A percentile compares a stretch with the other conserved stretches of the same genome.
phyloP scores from a whole-genome alignment of 2,888 invertebrate species.

The Opisthograptis luteolata region DNA sequence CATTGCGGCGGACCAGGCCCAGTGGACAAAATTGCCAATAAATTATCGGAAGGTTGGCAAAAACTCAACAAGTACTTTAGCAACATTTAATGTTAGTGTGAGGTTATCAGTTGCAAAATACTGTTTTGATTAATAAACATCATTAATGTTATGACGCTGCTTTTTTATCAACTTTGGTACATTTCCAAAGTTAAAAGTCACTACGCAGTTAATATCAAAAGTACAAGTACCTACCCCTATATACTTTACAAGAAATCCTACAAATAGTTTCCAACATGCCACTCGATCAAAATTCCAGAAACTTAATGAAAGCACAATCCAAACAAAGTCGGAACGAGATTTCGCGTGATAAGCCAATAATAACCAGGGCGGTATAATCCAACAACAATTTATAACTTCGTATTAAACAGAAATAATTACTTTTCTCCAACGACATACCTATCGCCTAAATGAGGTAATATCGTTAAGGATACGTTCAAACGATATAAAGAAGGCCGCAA shows the following conservation, averaged over 20 bases:
- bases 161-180: too few relatives aligned
- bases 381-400: constrained; percentile 45
- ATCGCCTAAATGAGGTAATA: constrained; percentile 45
- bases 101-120: not conserved
- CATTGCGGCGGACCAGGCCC: constrained; percentile 78
- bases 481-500: constrained; percentile 51
- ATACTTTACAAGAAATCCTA: constrained; percentile 6
- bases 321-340: constrained; percentile 23
- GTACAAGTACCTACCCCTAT: too few relatives aligned
- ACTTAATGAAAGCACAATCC: constrained; percentile 29
- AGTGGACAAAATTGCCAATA: constrained; percentile 75
- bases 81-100: constrained; percentile 33
- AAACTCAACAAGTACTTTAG: constrained; percentile 78
- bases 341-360: constrained; percentile 33
- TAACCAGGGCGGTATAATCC: constrained; percentile 32
- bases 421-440: constrained; percentile 42
- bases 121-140: constrained; percentile 1
- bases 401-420: constrained; percentile 47
- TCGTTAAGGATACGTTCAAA: constrained; percentile 46
- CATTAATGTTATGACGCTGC: too few relatives aligned
- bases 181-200: too few relatives aligned
- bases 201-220: too few relatives aligned
- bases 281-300: constrained; percentile 30
- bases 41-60: constrained; percentile 77
- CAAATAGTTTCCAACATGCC: constrained; percentile 13